Evolutionary conservation across 2,888 invertebrate species (phyloP).

Genomic region (Lochmaea capreae): DNA sequence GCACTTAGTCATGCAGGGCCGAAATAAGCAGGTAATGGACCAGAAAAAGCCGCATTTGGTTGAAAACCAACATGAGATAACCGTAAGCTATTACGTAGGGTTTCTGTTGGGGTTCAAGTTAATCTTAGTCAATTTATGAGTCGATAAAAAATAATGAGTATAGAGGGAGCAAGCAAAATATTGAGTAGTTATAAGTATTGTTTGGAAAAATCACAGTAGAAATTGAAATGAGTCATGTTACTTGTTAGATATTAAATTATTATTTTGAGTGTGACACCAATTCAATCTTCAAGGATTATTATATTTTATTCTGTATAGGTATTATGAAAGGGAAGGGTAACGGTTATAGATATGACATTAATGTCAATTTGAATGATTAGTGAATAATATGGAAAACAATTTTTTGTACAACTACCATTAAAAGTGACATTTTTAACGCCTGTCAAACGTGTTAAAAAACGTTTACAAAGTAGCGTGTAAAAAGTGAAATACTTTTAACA

Average conservation of each 20-base stretch:
- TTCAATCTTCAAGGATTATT: too few species aligned
- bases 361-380: too few species aligned
- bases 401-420: too few species aligned
- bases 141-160: slow-evolving; percentile 10
- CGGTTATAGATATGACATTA: too few species aligned
- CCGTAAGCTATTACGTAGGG: slow-evolving; percentile 22
- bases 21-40: slow-evolving; percentile 32
- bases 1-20: slow-evolving; percentile 14
- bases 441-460: too few species aligned
- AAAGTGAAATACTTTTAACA: too few species aligned
- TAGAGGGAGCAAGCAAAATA: slow-evolving; percentile 4
- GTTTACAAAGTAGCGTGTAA: too few species aligned
- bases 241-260: neutral
- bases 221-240: neutral
- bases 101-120: slow-evolving; percentile 13
- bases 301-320: too few species aligned
- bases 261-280: neutral
- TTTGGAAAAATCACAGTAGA: neutral
- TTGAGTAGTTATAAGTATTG: neutral
- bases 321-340: too few species aligned
- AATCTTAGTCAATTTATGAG: slow-evolving; percentile 33
- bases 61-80: slow-evolving; percentile 27
- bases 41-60: slow-evolving; percentile 26
- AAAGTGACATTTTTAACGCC: too few species aligned
- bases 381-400: too few species aligned